Base-by-base conservation (phyloP, 2,888 invertebrate genomes). In the Micropterix aruncella region DNA sequence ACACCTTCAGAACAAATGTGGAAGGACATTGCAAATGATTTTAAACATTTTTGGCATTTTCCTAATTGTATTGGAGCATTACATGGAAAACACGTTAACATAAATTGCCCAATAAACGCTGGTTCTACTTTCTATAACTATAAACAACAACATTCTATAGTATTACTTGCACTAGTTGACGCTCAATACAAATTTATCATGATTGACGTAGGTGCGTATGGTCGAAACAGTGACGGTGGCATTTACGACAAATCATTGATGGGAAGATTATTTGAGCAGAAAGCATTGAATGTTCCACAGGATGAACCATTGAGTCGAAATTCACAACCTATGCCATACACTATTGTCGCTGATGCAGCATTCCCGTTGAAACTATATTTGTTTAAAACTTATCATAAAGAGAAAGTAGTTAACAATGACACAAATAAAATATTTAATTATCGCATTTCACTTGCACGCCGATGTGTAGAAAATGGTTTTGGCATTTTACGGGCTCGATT, bases 1-100 rank as follows among this genome's bases (percentile, higher is more conserved):
- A 5, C 41, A 50, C 52, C 53, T 44, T 44, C 46, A 37, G 46
- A 46, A 48, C 43, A 46, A 44, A 46, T 37, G 37, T 53, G 54
- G 51, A 44, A 38, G 40, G 19, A 46, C 37, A 47, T 48, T 43
- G 49, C 47, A 41, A 43, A 50, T 43, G 46, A 37, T 16, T 53
- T 44, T 16, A 37, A 47, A 38, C 14, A 17, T 9, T 19, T 46
- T 14, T 52, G 51, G 47, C 48, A 52, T 46, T 51, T 53, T 44
- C 50, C 52, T 37, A 47, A 48, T 40, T 48, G 46, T 40, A 37
- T 48, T 18, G 46, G 47, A 42, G 40, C 47, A 14, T 14, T 48
- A 27, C 49, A 51, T 40, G 49, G 50, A 15, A 51, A 51, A 44
- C 50, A 48, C 36, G 37, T 49, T 38, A 47, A 37, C 19, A 48